Evolutionary conservation across 2,888 invertebrate genomes (phyloP).

Genomic region (Sepioteuthis lessoniana): DNA sequence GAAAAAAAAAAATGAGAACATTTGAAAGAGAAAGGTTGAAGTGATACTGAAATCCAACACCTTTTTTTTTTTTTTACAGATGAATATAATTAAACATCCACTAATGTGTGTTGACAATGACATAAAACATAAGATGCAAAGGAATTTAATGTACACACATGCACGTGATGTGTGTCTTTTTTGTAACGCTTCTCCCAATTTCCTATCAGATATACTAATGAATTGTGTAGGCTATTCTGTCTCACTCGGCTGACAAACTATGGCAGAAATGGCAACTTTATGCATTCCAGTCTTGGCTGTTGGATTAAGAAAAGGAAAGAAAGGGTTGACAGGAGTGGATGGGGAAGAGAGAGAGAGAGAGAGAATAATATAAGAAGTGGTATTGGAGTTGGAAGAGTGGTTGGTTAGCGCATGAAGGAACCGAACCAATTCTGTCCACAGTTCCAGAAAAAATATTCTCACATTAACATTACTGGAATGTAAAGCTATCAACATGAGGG

Average conservation of each 20-base stretch:
- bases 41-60: neutral
- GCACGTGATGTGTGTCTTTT: neutral
- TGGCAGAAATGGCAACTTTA: slow-evolving; percentile 33
- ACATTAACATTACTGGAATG: slow-evolving; percentile 8
- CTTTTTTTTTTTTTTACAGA: neutral
- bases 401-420: neutral
- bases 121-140: neutral
- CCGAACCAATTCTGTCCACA: neutral
- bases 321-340: neutral
- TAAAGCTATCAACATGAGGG: neutral
- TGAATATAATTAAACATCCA: neutral
- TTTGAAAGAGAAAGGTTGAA: neutral
- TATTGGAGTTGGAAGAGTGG: neutral
- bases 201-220: slow-evolving; percentile 33
- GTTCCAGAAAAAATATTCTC: neutral
- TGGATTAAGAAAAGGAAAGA: neutral
- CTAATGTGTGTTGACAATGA: neutral
- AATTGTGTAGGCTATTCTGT: neutral
- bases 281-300: slow-evolving; percentile 4
- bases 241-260: neutral
- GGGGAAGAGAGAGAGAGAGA: neutral
- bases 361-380: neutral
- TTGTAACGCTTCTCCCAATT: neutral
- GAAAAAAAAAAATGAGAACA: too few species aligned
- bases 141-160: neutral